phyloP scores from a whole-genome alignment of 2,113 vertebrate genomes.

The human region DNA sequence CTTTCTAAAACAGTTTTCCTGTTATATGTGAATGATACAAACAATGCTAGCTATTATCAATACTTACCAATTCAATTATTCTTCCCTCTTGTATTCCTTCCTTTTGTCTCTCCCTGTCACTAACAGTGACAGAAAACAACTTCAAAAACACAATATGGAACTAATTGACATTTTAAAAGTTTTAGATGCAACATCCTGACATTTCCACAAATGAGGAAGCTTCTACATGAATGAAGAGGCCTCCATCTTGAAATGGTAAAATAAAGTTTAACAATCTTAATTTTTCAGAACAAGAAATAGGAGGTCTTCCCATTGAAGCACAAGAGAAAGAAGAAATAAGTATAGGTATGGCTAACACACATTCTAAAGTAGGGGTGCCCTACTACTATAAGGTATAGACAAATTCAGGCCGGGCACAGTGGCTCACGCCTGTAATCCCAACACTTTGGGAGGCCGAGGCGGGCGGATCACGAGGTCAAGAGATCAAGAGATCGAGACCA shows the following conservation, averaged over 20 bases:
- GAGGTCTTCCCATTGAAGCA: background rate
- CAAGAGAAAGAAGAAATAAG: background rate
- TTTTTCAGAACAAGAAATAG: background rate
- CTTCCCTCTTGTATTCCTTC: background rate
- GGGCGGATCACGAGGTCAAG: no score
- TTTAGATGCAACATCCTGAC: background rate
- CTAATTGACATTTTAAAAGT: background rate
- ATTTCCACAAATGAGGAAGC: background rate
- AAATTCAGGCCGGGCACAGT: background rate
- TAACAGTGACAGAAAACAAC: background rate
- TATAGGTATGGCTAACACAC: background rate
- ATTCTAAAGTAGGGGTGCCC: background rate
- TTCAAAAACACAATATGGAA: slow-evolving; percentile 5
- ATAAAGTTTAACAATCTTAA: background rate
- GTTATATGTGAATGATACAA: background rate
- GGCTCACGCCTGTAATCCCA: no score
- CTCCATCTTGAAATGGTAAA: background rate
- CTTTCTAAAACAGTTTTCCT: background rate
- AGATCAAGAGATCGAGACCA: no score
- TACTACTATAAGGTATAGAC: background rate
- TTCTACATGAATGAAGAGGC: background rate
- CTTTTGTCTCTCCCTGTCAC: background rate
- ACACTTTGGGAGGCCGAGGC: no score
- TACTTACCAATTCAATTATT: background rate
- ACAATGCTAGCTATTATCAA: background rate